Conservation (phyloP, 1,140 invertebrate species). For the Thaumetopoea pityocampa region DNA sequence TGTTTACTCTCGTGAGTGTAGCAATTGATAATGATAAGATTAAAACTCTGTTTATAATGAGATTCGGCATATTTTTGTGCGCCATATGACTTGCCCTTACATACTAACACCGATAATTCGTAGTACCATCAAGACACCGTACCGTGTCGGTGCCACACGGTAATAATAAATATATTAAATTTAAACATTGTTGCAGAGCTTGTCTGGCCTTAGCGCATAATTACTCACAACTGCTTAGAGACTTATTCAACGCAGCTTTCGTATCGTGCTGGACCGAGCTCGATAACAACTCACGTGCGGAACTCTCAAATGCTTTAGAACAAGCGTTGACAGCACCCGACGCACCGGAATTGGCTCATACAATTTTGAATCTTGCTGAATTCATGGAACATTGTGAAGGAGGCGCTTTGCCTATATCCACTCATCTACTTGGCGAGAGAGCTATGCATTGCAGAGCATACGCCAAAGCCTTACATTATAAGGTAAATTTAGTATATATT, state of each 20-base stretch:
- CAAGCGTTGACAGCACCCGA: slow-evolving; percentile 95
- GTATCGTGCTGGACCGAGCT: slow-evolving; percentile 99
- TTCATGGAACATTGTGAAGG: slow-evolving; percentile 99
- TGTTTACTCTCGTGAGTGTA: too few species aligned
- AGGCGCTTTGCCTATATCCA: slow-evolving; percentile 93
- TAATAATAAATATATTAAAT: slow-evolving; percentile 7
- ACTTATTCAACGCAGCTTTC: slow-evolving; percentile 99
- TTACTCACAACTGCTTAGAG: slow-evolving; percentile 94
- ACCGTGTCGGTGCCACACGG: background rate
- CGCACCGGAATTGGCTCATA: slow-evolving; percentile 97
- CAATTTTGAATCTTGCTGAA: slow-evolving; percentile 97
- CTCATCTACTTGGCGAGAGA: slow-evolving; percentile 86
- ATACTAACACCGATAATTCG: too few species aligned
- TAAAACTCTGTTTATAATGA: too few species aligned
- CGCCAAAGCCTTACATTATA: slow-evolving; percentile 98
- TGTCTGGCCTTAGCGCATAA: slow-evolving; percentile 95
- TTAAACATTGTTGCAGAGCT: slow-evolving; percentile 82
- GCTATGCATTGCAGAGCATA: slow-evolving; percentile 91
- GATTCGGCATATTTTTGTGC: too few species aligned
- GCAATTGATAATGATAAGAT: too few species aligned
- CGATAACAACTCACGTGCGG: slow-evolving; percentile 86
- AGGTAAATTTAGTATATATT: slow-evolving; percentile 59
- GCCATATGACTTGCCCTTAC: too few species aligned
- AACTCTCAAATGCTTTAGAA: slow-evolving; percentile 91
- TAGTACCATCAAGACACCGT: too few species aligned